Conservation (phyloP, 2,888 invertebrate species). For the Iselma pallidipennis region DNA sequence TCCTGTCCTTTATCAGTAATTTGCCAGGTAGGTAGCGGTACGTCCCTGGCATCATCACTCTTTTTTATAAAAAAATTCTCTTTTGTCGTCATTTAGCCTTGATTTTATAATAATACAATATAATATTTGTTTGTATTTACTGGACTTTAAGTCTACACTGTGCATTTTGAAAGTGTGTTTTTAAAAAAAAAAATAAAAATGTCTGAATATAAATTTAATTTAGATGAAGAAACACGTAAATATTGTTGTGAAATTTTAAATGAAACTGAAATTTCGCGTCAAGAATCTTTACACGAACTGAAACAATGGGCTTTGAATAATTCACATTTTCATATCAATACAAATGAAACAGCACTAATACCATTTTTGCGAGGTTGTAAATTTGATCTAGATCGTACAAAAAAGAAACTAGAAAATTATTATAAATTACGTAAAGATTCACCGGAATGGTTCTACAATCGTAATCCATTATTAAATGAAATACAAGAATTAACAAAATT, state of each 20-base stretch:
- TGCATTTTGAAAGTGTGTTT: background rate
- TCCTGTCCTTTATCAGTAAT: too few species aligned
- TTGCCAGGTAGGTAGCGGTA: too few species aligned
- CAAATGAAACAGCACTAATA: slow-evolving; percentile 59
- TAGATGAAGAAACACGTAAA: slow-evolving; percentile 35
- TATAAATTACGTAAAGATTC: slow-evolving; percentile 60
- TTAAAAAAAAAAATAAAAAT: background rate
- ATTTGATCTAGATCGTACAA: slow-evolving; percentile 62
- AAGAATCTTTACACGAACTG: slow-evolving; percentile 45
- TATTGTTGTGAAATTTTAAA: slow-evolving; percentile 43
- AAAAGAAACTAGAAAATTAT: slow-evolving; percentile 62
- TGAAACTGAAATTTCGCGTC: slow-evolving; percentile 45
- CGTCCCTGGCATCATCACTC: too few species aligned
- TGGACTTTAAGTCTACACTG: background rate
- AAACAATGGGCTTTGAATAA: slow-evolving; percentile 54
- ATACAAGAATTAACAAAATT: slow-evolving; percentile 60
- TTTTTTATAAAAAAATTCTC: too few species aligned
- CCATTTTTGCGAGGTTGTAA: slow-evolving; percentile 66
- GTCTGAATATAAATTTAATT: slow-evolving; percentile 26
- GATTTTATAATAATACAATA: background rate
- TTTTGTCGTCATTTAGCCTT: background rate
- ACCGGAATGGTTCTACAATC: slow-evolving; percentile 65
- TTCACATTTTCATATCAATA: slow-evolving; percentile 52
- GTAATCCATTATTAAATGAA: slow-evolving; percentile 62
- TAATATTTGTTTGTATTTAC: background rate